Base-by-base conservation (phyloP, 2,888 invertebrate genomes). In the Rhopalosiphum nymphaeae region DNA sequence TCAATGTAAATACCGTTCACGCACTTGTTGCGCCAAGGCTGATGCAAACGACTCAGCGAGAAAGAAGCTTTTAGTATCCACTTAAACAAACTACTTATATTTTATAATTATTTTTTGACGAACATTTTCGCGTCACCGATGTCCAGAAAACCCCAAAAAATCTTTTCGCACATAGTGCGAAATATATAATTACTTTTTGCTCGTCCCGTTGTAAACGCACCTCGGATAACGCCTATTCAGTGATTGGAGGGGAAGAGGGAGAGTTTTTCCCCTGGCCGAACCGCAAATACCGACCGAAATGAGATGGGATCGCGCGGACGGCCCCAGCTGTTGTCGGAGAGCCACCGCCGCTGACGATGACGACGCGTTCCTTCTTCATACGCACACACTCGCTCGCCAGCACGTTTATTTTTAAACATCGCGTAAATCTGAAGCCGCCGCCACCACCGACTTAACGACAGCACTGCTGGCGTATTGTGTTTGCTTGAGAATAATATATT, bases 381-480 rank as follows among this genome's bases (percentile, higher is more conserved):
- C 85, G 49, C 7, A 21, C 21, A 21, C 78, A 78, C 78, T 85
- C 90, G 36, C 93, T 67, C 90, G 90, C 90, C 94, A 94, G 94
- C 57, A 42, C 89, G 94, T 94, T 91, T 94, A 94, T 94, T 94
- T 94, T 94, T 94, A 94, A 94, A 94, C 94, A 53, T 29, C 61
- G 93, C 93, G 93, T 89, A 93, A 93, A 89, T 85, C 84, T 67
- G 53, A 36, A 21, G 49, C 84, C 56, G 29, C 36, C 36, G 1
- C 10, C 44, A 21, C 10, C 13, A 67, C 16, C 57, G 57, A 57
- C 91, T 42, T 4, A 56, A 42, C 92, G 92, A 49, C 56, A 49
- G 42, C 61, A 67, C 36, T 42, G 57, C 11, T 53, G 78, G 67
- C 44, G 87, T 92, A 87, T 49, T 36, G 42, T 61, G 87, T 92